Percentiles rank a stretch among this genome's conserved stretches.
These are phyloP conservation scores for Paraescarpia echinospica DNA, from an alignment of 1,140 invertebrate genomes.

Conservation along the genomic window DNA sequence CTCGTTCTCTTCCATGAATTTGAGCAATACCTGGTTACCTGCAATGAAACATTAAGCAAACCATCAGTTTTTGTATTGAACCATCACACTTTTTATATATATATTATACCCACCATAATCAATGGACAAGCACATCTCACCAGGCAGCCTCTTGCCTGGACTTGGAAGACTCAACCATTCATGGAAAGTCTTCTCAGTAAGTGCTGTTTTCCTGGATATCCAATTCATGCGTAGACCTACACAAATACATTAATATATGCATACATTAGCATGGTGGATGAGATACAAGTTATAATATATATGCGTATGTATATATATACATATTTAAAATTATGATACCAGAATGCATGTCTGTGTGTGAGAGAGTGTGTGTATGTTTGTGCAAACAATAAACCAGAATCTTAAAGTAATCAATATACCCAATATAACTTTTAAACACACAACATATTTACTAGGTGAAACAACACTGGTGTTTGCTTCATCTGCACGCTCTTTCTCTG, in stretches of 20 bases:
- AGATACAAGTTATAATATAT: too few species aligned
- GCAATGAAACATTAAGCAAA: too few species aligned
- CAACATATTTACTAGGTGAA: neutral
- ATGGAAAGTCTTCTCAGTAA: neutral
- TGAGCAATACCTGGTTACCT: neutral
- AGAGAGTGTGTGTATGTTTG: neutral
- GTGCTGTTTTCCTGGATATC: neutral
- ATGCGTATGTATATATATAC: too few species aligned
- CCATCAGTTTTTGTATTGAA: neutral
- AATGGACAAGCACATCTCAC: neutral
- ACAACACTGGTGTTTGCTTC: neutral
- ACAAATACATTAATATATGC: neutral
- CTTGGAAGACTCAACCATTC: neutral
- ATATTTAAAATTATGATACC: too few species aligned
- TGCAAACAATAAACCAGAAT: too few species aligned
- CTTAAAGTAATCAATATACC: neutral
- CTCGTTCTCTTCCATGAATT: neutral
- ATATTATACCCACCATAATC: neutral
- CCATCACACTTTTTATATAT: too few species aligned
- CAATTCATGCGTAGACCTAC: conserved; percentile 4
- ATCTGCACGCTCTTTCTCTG: neutral
- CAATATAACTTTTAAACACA: neutral
- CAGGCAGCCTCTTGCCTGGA: neutral
- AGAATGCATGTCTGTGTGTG: too few species aligned
- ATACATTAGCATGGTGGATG: neutral